These are phyloP conservation scores for Linnaemya tessellans DNA, from an alignment of 2,888 invertebrate species.

Conservation along the genomic window DNA sequence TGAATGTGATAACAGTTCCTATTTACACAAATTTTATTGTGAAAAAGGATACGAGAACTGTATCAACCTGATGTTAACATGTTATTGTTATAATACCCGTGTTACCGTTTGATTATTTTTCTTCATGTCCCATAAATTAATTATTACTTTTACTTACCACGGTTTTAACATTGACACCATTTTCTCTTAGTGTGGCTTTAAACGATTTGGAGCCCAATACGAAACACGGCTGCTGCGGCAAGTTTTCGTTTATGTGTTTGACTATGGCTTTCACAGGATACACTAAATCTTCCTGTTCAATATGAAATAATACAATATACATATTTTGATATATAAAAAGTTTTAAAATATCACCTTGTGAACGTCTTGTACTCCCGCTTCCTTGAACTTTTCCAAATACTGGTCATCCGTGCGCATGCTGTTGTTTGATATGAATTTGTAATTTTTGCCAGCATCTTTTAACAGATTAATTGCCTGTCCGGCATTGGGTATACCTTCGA, in stretches of 20 bases:
- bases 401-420: constrained; percentile 75
- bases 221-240: constrained; percentile 82
- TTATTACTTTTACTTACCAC: constrained; percentile 75
- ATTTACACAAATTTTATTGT: too few species aligned
- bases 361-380: constrained; percentile 74
- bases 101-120: background rate
- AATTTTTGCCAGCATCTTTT: constrained; percentile 80
- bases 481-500: constrained; percentile 79
- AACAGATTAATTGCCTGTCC: constrained; percentile 79
- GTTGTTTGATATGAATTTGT: constrained; percentile 81
- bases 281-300: constrained; percentile 80
- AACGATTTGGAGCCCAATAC: constrained; percentile 79
- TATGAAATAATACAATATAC: background rate
- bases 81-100: too few species aligned
- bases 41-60: too few species aligned
- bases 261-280: constrained; percentile 81
- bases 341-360: constrained; percentile 74
- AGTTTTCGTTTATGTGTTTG: constrained; percentile 82
- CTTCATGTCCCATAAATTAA: background rate
- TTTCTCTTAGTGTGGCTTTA: constrained; percentile 77
- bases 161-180: constrained; percentile 80
- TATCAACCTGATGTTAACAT: too few species aligned
- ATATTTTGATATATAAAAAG: background rate
- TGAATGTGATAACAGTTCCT: too few species aligned
- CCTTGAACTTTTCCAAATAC: constrained; percentile 75